A percentile compares a stretch with the other conserved stretches of the same genome.
These are phyloP conservation scores for Zeus faber DNA, from an alignment of 2,113 vertebrate species.

Conservation along the genomic window DNA sequence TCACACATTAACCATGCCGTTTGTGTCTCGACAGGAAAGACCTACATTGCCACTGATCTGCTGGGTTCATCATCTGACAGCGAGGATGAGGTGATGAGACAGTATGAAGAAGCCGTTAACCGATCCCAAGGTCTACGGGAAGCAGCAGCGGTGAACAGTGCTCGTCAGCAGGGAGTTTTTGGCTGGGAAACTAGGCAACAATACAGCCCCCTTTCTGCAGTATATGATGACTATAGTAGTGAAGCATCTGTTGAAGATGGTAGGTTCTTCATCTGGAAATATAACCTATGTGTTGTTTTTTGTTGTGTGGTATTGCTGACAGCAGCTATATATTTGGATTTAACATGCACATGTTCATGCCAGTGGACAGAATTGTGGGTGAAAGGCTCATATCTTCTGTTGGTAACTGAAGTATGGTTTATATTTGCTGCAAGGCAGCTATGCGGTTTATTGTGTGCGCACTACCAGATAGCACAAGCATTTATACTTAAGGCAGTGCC, in stretches of 20 bases:
- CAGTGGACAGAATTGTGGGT: too few relatives aligned
- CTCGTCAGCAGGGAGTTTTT: constrained; percentile 79
- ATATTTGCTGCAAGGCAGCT: too few relatives aligned
- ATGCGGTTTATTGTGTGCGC: too few relatives aligned
- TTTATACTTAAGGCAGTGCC: too few relatives aligned
- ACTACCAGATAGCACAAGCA: too few relatives aligned
- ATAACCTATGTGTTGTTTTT: not conserved
- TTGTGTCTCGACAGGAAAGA: too few relatives aligned
- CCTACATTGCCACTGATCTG: constrained; percentile 80
- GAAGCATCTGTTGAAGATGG: constrained; percentile 92
- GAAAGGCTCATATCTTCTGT: too few relatives aligned
- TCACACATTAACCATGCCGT: too few relatives aligned
- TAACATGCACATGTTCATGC: too few relatives aligned
- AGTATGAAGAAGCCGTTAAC: constrained; percentile 92
- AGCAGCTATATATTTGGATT: not conserved
- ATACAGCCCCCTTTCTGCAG: constrained; percentile 88
- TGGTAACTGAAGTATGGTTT: too few relatives aligned
- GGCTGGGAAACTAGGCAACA: constrained; percentile 90
- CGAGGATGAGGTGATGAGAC: constrained; percentile 93
- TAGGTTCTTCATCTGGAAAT: constrained; percentile 72
- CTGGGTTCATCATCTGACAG: constrained; percentile 93
- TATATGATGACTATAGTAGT: constrained; percentile 93
- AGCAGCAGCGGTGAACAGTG: constrained; percentile 45
- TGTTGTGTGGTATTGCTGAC: not conserved
- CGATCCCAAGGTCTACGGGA: constrained; percentile 81